These are phyloP conservation scores for Stegodyphus dumicola DNA, from an alignment of 1,140 invertebrate species.

Conservation along the genomic window DNA sequence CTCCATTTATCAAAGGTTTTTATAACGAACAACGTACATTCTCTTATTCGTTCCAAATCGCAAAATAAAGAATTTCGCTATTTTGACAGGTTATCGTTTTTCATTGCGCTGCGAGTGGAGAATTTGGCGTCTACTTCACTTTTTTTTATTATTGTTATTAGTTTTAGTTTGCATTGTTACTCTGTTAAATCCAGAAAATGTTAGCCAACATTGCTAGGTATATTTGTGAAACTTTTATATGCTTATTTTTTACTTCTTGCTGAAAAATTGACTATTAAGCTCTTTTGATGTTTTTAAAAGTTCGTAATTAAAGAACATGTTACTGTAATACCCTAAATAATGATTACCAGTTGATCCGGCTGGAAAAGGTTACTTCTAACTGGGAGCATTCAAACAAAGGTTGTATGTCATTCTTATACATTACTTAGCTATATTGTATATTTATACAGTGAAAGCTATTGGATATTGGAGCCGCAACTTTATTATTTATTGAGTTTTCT, in stretches of 20 bases:
- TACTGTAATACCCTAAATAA: no score
- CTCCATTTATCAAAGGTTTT: conserved; percentile 59
- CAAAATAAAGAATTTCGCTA: conserved; percentile 52
- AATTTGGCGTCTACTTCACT: conserved; percentile 7
- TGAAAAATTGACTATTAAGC: background rate
- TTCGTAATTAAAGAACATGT: no score
- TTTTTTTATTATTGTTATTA: conserved; percentile 26
- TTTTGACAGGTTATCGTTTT: conserved; percentile 61
- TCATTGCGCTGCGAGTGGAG: conserved; percentile 16
- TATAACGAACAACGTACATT: conserved; percentile 37
- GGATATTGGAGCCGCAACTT: no score
- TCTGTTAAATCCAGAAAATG: conserved; percentile 27
- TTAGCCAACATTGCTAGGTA: conserved; percentile 15
- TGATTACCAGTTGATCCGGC: no score
- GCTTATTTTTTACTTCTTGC: background rate
- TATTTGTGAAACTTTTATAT: background rate
- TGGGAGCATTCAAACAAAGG: no score
- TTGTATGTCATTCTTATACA: no score
- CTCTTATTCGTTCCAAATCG: conserved; percentile 21
- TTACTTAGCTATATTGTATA: no score
- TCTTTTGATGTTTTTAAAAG: no score
- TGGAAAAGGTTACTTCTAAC: no score
- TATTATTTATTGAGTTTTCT: no score
- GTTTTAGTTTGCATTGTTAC: background rate
- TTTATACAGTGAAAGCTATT: no score